Base-by-base conservation (phyloP, 2,888 invertebrate genomes). In the Aleiodes testaceus region DNA sequence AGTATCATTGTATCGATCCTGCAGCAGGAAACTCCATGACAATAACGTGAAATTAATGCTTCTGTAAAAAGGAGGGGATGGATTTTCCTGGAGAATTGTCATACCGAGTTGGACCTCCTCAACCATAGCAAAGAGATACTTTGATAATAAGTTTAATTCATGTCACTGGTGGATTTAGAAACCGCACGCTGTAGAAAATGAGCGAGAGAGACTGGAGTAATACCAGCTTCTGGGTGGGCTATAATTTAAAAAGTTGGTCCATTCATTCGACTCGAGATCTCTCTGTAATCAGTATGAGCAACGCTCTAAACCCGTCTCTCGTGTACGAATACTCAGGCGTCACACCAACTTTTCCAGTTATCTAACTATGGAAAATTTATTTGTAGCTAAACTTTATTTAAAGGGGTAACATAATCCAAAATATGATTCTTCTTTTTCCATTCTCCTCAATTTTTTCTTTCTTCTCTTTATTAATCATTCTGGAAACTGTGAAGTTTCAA, bases 171-270 rank as follows among this genome's bases (percentile, higher is more conserved):
- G 70, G 69, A 67, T 72, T 66, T 30, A 47, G 26, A 14, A 64
- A 16, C 12, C 65, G 49, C 16, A 11, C 16, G 49, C 50, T 49
- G 22, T 52, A 26, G 26, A 53, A 52, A 45, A 22, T n/a, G 22
- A 30, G 45, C 16, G n/a, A 36, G 16, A 26, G 45, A 16, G 55
- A 65, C 44, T 59, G 67, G 68, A 66, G 63, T 45, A 69, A 80
- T 78, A 75, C 78, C 78, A 79, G 80, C 80, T 83, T 81, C 79
- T 81, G 80, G 77, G 74, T 80, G 47, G 80, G 79, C 79, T 77
- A 81, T 83, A 83, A 83, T 82, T 83, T 82, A 83, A 82, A 82
- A 83, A 83, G 80, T 82, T 81, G 75, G 78, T 77, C 79, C 79
- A 81, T 82, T 82, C 81, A 79, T 81, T 78, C 78, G 80, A 75